Conservation (phyloP, 2,113 vertebrate genomes). For the Brachyistius frenatus region DNA sequence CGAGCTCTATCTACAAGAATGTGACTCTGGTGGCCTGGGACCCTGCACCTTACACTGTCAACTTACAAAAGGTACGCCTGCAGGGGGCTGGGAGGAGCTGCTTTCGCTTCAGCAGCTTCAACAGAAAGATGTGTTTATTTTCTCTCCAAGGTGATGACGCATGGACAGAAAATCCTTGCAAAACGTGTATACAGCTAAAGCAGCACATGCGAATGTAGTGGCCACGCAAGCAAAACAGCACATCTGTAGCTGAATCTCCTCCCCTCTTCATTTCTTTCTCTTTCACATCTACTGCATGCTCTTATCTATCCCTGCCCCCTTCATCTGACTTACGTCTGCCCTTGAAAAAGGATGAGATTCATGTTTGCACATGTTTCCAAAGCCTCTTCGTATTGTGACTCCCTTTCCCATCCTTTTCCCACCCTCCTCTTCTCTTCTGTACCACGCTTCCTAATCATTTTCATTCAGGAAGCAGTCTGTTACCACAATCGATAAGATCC, state of each 20-base stretch:
- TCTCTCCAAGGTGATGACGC: background rate
- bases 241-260: background rate
- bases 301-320: background rate
- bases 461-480: background rate
- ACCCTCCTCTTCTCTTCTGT: background rate
- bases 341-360: slow-evolving; percentile 5
- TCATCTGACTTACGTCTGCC: slow-evolving; percentile 12
- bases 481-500: background rate
- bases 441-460: background rate
- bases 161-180: background rate
- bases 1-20: slow-evolving; percentile 94
- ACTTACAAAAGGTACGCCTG: slow-evolving; percentile 89
- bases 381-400: background rate
- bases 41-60: slow-evolving; percentile 93
- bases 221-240: background rate
- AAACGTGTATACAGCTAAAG: background rate
- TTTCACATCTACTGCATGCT: background rate
- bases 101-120: background rate
- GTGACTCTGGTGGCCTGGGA: slow-evolving; percentile 96
- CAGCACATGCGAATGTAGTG: background rate
- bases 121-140: background rate
- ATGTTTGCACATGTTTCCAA: background rate
- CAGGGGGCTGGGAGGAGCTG: background rate
- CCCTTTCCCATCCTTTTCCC: background rate
- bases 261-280: background rate